Evolutionary conservation across 1,140 invertebrate species (phyloP).

Genomic region (Trichonephila clavata): DNA sequence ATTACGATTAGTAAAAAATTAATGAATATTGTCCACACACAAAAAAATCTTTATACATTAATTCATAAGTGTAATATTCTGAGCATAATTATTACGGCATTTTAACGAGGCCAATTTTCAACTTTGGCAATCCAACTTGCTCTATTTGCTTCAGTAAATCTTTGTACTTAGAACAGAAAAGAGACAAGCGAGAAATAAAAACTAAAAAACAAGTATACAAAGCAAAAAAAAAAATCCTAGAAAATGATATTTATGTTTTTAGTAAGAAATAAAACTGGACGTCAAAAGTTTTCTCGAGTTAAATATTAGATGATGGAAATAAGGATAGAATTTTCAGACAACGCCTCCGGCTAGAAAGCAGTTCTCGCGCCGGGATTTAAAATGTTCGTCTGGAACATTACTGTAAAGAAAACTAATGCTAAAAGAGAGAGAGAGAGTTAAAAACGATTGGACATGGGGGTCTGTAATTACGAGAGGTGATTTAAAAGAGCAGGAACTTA

Average conservation of each 20-base stretch:
- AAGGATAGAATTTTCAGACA: background rate
- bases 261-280: background rate
- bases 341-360: background rate
- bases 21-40: too few relatives aligned
- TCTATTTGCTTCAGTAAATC: too few relatives aligned
- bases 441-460: slow-evolving; percentile 7
- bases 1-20: too few relatives aligned
- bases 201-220: background rate
- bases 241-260: background rate
- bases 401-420: background rate
- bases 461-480: slow-evolving; percentile 6
- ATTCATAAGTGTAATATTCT: too few relatives aligned
- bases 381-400: background rate
- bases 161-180: background rate
- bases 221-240: background rate
- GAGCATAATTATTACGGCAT: too few relatives aligned
- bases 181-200: background rate
- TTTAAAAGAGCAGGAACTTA: background rate
- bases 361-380: background rate
- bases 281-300: background rate
- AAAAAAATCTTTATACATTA: too few relatives aligned
- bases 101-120: too few relatives aligned
- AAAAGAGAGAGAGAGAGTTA: background rate
- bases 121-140: too few relatives aligned
- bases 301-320: background rate